These are phyloP conservation scores for Drosophila arawakana DNA, from an alignment of 1,140 invertebrate genomes.

Conservation along the genomic window DNA sequence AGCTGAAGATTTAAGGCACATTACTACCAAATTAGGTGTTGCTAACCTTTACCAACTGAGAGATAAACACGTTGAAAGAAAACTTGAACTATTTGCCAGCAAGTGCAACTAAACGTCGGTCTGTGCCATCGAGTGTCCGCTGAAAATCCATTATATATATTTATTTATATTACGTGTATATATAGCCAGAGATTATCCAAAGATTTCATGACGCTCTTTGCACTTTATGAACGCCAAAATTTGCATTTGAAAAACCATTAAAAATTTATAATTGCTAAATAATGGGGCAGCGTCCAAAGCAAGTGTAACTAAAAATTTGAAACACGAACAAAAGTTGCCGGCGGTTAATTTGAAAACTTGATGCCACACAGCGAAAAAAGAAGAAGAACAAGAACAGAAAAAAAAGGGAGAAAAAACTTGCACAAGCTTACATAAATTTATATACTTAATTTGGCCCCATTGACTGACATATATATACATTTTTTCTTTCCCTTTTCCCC, in stretches of 20 bases:
- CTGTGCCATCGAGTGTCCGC: no score
- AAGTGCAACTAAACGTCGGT: neutral
- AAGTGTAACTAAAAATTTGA: conserved; percentile 21
- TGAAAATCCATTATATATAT: conserved; percentile 6
- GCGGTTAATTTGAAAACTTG: conserved; percentile 51
- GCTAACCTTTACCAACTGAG: no score
- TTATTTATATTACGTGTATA: conserved; percentile 18
- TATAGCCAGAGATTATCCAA: conserved; percentile 29
- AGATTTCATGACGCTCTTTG: conserved; percentile 49
- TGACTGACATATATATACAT: conserved; percentile 7
- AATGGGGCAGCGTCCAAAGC: conserved; percentile 44
- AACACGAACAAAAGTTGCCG: conserved; percentile 21
- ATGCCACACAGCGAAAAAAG: neutral
- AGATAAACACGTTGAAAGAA: no score
- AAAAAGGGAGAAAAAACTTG: conserved; percentile 9
- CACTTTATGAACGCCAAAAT: conserved; percentile 58
- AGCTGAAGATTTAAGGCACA: no score
- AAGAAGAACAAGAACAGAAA: neutral
- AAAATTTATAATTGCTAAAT: conserved; percentile 73
- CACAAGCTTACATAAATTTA: conserved; percentile 10
- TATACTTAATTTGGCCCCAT: conserved; percentile 6
- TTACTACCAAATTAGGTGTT: no score
- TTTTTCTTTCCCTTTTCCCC: neutral
- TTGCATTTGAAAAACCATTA: conserved; percentile 70
- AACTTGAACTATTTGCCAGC: neutral